Conservation (phyloP, 2,797 vertebrate species). For the Amphiprion clarkii region DNA sequence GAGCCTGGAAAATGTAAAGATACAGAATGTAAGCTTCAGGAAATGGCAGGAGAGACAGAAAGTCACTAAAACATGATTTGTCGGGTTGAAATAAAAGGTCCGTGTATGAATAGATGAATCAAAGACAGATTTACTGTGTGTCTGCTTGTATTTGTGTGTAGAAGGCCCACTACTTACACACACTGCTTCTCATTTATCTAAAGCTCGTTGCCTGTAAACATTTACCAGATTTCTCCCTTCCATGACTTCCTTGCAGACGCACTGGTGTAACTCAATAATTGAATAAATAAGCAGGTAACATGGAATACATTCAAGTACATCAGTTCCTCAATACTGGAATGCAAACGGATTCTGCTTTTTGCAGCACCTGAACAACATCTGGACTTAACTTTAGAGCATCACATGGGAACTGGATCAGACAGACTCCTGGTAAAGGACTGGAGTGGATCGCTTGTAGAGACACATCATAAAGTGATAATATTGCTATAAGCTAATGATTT, state of each 20-base stretch:
- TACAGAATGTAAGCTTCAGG: slow-evolving; percentile 35
- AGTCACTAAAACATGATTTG: slow-evolving; percentile 14
- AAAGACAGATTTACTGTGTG: slow-evolving; percentile 32
- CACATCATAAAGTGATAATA: too few relatives aligned
- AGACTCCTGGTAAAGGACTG: too few relatives aligned
- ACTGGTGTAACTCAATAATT: slow-evolving; percentile 39
- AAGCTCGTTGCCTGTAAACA: slow-evolving; percentile 69
- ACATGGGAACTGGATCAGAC: too few relatives aligned
- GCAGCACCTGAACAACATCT: slow-evolving; percentile 18
- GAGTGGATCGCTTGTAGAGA: too few relatives aligned
- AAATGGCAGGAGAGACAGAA: slow-evolving; percentile 28
- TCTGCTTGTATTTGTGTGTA: slow-evolving; percentile 51
- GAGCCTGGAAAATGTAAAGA: slow-evolving; percentile 39
- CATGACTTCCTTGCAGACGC: slow-evolving; percentile 60
- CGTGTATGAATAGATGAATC: slow-evolving; percentile 41
- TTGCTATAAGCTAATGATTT: too few relatives aligned
- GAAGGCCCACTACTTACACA: slow-evolving; percentile 48
- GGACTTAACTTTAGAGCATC: too few relatives aligned
- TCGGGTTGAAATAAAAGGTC: slow-evolving; percentile 42
- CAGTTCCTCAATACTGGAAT: slow-evolving; percentile 65
- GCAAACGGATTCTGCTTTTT: slow-evolving; percentile 58
- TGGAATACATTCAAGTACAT: slow-evolving; percentile 82
- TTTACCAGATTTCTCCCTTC: slow-evolving; percentile 36
- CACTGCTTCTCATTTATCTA: slow-evolving; percentile 31
- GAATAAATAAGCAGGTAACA: slow-evolving; percentile 62